Evolutionary conservation across 2,888 invertebrate genomes (phyloP).

Genomic region (Pocota personata): DNA sequence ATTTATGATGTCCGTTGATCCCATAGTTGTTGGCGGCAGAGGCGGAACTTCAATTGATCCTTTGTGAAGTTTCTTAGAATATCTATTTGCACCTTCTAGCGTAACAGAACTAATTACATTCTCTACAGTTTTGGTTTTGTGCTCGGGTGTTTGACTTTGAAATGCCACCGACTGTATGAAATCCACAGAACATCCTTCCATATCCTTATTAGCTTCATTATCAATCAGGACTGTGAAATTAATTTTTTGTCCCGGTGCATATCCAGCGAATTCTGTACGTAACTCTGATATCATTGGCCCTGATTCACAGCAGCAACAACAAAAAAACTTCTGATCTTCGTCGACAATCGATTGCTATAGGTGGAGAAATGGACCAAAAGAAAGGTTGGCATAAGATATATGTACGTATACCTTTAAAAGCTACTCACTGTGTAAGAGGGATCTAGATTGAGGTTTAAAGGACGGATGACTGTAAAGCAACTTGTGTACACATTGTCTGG

Average conservation of each 20-base stretch:
- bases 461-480: constrained; percentile 52
- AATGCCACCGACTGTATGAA: constrained; percentile 72
- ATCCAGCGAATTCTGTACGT: constrained; percentile 75
- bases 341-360: constrained; percentile 69
- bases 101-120: neutral
- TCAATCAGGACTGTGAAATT: constrained; percentile 74
- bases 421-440: constrained; percentile 39
- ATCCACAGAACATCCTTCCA: constrained; percentile 67
- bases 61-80: constrained; percentile 50
- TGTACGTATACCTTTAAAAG: neutral
- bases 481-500: constrained; percentile 39
- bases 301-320: constrained; percentile 75
- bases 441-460: constrained; percentile 51
- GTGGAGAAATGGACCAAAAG: neutral
- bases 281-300: constrained; percentile 74
- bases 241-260: constrained; percentile 75
- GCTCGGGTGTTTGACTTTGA: constrained; percentile 73
- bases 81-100: constrained; percentile 26
- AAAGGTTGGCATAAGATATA: neutral
- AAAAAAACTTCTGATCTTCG: constrained; percentile 73
- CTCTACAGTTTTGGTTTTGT: constrained; percentile 40
- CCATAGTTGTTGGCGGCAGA: constrained; percentile 41
- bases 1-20: constrained; percentile 29
- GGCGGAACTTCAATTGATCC: constrained; percentile 48
- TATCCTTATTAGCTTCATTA: constrained; percentile 75